Conservation (phyloP, 2,113 vertebrate genomes). For the Pterocles gutturalis region DNA sequence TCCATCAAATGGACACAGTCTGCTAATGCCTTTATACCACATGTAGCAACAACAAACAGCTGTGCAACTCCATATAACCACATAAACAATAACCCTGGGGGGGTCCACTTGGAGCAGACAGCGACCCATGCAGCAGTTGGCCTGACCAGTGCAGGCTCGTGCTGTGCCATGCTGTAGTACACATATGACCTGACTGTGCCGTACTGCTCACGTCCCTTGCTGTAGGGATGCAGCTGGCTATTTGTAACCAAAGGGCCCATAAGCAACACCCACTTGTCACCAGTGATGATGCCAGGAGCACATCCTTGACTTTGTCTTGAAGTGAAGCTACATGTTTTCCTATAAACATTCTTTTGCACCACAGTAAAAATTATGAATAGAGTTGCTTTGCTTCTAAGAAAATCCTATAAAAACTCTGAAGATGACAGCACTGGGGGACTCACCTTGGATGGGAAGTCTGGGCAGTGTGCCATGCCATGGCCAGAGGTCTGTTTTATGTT, state of each 20-base stretch:
- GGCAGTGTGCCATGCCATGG: neutral
- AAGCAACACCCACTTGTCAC: neutral
- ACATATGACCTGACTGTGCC: neutral
- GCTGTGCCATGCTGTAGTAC: neutral
- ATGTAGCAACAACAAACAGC: constrained; percentile 40
- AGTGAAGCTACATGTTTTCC: neutral
- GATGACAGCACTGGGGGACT: neutral
- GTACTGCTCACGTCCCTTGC: neutral
- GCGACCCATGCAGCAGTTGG: fast-evolving
- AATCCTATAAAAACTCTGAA: neutral
- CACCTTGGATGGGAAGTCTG: neutral
- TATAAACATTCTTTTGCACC: neutral
- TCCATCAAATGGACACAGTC: constrained; percentile 67
- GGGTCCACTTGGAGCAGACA: neutral
- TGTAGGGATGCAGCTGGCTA: neutral
- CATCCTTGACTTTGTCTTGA: neutral
- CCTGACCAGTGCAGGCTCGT: neutral
- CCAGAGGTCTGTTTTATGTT: neutral
- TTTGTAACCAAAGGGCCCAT: neutral
- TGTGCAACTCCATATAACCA: constrained; percentile 50
- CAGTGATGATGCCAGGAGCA: neutral
- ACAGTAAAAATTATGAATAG: neutral
- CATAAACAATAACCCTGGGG: neutral
- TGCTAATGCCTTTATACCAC: constrained; percentile 33
- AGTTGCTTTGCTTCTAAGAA: neutral